Percentiles rank a stretch among this genome's conserved stretches.
Conservation (phyloP, 2,797 vertebrate genomes). For the Sebastes aleutianus region DNA sequence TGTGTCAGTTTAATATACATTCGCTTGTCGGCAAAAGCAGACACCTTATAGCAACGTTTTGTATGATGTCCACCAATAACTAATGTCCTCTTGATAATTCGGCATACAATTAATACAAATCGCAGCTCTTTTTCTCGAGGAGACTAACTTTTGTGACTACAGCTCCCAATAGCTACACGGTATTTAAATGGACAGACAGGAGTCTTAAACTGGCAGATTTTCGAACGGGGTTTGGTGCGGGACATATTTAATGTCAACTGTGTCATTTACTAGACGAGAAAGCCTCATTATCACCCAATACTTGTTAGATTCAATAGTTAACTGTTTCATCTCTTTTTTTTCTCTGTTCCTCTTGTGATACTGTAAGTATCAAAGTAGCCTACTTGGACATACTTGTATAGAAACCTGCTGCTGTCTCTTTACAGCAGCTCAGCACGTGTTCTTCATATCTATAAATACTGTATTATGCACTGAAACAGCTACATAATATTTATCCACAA, state of each 20-base stretch:
- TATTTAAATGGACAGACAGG: background rate
- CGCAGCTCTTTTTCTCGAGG: accelerated
- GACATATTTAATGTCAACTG: background rate
- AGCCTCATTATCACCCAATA: accelerated
- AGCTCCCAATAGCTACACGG: accelerated
- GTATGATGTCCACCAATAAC: accelerated
- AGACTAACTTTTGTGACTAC: background rate
- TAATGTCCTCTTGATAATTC: background rate
- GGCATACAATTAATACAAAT: background rate
- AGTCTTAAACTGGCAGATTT: background rate
- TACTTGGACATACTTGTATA: background rate
- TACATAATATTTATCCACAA: background rate
- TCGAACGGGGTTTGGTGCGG: background rate
- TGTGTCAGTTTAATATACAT: background rate
- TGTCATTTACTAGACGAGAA: too few species aligned
- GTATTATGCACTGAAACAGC: background rate
- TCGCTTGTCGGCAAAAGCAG: accelerated
- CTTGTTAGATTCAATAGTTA: too few species aligned
- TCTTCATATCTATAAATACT: background rate
- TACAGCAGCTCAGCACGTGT: conserved; percentile 54
- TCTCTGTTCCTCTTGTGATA: accelerated
- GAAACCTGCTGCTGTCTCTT: background rate
- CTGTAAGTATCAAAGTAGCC: background rate
- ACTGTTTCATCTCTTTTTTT: accelerated
- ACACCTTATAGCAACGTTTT: accelerated